A percentile compares a stretch with the other conserved stretches of the same genome.
phyloP scores from a whole-genome alignment of 92 coral and sea anemone genomes.

The Phenganax subtilis region DNA sequence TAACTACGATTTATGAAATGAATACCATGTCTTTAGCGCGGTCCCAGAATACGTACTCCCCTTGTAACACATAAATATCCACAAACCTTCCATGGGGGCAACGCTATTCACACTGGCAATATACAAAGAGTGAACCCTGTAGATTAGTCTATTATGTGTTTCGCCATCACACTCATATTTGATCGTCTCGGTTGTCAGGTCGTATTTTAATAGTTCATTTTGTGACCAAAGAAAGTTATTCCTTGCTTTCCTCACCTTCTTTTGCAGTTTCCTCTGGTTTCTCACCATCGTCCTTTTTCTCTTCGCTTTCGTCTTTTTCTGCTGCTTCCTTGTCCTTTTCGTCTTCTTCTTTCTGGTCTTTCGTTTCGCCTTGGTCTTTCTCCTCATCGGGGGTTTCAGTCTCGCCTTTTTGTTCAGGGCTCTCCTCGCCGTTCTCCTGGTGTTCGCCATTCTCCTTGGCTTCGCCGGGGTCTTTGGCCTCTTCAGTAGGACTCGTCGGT shows the following conservation, averaged over 20 bases:
- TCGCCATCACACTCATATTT: background rate
- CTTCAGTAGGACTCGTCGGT: conserved; percentile 54
- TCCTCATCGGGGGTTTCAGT: conserved; percentile 56
- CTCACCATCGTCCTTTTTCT: conserved; percentile 21
- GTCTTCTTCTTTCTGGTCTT: background rate
- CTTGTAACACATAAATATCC: conserved; percentile 34
- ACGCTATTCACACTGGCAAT: conserved; percentile 4
- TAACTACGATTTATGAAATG: conserved; percentile 23
- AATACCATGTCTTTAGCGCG: conserved; percentile 18
- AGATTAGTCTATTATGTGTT: conserved; percentile 3
- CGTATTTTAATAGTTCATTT: background rate
- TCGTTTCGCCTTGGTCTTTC: conserved; percentile 10
- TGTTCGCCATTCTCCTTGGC: conserved; percentile 50
- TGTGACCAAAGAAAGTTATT: conserved; percentile 6
- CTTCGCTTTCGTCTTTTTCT: conserved; percentile 3
- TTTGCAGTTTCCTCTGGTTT: conserved; percentile 19
- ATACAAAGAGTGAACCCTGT: conserved; percentile 10
- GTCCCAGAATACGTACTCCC: background rate
- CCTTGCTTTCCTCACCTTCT: conserved; percentile 35
- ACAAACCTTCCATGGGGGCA: conserved; percentile 22
- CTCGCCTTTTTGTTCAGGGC: conserved; percentile 58
- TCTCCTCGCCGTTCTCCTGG: conserved; percentile 28
- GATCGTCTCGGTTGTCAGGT: background rate
- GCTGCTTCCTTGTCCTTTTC: background rate
- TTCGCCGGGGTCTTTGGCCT: conserved; percentile 45